These are phyloP conservation scores for Fragum whitleyi DNA, from an alignment of 2,888 invertebrate species.

Conservation along the genomic window DNA sequence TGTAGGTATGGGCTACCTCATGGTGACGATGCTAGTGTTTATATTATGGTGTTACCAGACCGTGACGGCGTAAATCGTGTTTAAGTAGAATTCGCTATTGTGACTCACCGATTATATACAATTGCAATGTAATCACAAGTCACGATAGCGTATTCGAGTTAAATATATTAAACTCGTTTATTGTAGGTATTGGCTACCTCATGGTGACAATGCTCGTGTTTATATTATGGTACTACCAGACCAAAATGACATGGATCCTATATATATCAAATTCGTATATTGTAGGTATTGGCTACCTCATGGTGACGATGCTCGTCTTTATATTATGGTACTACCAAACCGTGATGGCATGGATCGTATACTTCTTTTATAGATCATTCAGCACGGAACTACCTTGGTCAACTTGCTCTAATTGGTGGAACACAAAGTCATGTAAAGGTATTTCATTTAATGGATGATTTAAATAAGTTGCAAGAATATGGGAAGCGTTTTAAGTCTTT, in stretches of 20 bases:
- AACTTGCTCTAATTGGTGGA: conserved; percentile 11
- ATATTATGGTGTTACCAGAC: conserved; percentile 12
- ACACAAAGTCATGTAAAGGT: conserved; percentile 2
- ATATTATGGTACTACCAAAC: conserved; percentile 15
- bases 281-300: conserved; percentile 9
- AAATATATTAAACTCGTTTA: no score
- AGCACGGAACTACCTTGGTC: not conserved
- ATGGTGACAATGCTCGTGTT: not conserved
- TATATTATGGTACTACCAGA: conserved; percentile 5
- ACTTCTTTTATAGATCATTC: conserved; percentile 7
- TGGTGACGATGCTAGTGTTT: conserved; percentile 10
- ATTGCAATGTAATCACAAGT: no score
- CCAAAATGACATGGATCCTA: not conserved
- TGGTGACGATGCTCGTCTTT: conserved; percentile 13
- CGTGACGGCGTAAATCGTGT: conserved; percentile 12
- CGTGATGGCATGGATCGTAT: conserved; percentile 17
- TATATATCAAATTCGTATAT: no score
- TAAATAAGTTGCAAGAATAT: no score
- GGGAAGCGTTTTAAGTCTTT: no score
- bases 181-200: conserved; percentile 13
- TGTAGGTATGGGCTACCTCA: conserved; percentile 8
- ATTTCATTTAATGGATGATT: no score
- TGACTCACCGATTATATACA: no score
- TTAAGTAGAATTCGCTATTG: no score
- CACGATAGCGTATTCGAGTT: not conserved